Evolutionary conservation across 2,797 vertebrate genomes (phyloP).

Genomic region (Periophthalmus magnuspinnatus): DNA sequence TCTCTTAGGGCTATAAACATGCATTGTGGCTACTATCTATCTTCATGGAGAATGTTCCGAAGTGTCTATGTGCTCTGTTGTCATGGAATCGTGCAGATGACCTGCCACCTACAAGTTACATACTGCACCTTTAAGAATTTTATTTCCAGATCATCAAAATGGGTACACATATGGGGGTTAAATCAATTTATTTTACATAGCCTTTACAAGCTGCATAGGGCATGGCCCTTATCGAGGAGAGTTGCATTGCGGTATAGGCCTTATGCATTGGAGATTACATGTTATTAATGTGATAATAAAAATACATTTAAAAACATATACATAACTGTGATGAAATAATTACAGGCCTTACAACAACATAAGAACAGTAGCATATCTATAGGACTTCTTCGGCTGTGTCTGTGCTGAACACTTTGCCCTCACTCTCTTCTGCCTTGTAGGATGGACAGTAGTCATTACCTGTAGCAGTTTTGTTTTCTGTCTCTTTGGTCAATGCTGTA

Average conservation of each 20-base stretch:
- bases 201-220: not conserved
- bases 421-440: constrained; percentile 16
- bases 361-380: constrained; percentile 11
- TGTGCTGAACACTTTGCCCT: constrained; percentile 7
- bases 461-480: constrained; percentile 5
- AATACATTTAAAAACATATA: not conserved
- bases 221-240: not conserved
- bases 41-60: too few species aligned
- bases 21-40: too few species aligned
- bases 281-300: not conserved
- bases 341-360: not conserved
- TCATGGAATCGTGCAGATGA: too few species aligned
- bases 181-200: constrained; percentile 22
- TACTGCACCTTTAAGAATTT: not conserved
- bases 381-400: constrained; percentile 14
- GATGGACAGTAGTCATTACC: constrained; percentile 44
- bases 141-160: not conserved
- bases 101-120: too few species aligned
- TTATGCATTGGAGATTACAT: not conserved
- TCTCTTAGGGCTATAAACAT: too few species aligned
- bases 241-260: not conserved
- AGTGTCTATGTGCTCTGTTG: too few species aligned
- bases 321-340: not conserved
- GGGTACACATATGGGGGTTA: not conserved
- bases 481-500: constrained; percentile 31